Evolutionary conservation across 2,888 invertebrate genomes (phyloP), one percentile per base, ranked within the genome.

Genomic region (Megaustenia siamemsis): DNA sequence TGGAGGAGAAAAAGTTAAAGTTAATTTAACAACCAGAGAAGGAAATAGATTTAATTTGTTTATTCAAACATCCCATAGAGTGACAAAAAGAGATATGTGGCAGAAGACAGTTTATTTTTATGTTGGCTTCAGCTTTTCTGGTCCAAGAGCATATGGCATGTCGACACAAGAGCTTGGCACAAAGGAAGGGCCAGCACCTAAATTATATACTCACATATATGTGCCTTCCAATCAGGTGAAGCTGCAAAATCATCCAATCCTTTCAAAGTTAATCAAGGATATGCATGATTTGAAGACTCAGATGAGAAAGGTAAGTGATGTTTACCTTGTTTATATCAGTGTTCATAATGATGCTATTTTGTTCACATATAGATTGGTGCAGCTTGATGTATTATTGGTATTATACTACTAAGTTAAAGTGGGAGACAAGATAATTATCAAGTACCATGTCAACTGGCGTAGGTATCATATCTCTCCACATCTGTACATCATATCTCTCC

Each of bases 51-150:
- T n/a, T n/a, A 38, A 6, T 73, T 90, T 43, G 69, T 53, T n/a
- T 21, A 89, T 90, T 32, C 89, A 85, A 38, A 90, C 89, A 49
- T 87, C 88, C 5, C 73, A 88, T 35, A 89, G 86, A n/a, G 88
- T 90, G 43, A 80, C 86, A 21, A 78, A 87, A 40, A 85, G n/a
- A 66, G 82, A 69, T 28, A 77, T 88, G 85, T 90, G 89, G 89
- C 87, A 90, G 69, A 91, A 90, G 75, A 86, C 68, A 12, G 90
- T 91, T n/a, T 88, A 84, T 71, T 90, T 91, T 86, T 88, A 89
- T 75, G 68, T 91, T 49, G 91, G 91, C 15, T 90, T 91, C 82
- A 88, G 88, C 66, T 91, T 89, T 88, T 87, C 84, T 38, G 90
- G 90, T 49, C 90, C 90, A 18, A 89, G 87, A 71, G 91, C 91